Base-by-base conservation (phyloP, 2,888 invertebrate genomes). In the Mimas tiliae region DNA sequence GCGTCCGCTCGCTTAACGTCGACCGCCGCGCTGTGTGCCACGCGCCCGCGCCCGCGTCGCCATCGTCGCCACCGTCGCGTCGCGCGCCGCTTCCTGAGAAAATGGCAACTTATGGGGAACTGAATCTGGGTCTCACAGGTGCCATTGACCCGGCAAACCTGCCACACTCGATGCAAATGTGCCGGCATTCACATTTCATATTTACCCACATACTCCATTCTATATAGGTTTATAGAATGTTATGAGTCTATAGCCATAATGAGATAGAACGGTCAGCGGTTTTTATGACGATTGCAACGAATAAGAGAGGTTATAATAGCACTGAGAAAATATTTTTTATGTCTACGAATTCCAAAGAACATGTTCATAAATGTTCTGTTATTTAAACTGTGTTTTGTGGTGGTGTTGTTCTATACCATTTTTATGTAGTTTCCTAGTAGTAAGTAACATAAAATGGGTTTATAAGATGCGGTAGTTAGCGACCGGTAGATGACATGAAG, bases 31-130 rank as follows among this genome's bases (percentile, higher is more conserved):
- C 73, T 75, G 75, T 79, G 72, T 75, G 78, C 79, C 79, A 77
- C 83, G 84, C 80, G 78, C 75, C n/a, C 76, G 75, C 73, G 69
- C 69, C 66, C 74, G 67, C 68, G 70, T 69, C 74, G 72, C 71
- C 69, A 70, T 75, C 58, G 42, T 16, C 16, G 55, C 73, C 75
- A 73, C 77, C 74, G 74, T 75, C 75, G 27, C 74, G 74, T 75
- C 75, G 27, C 27, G 75, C 77, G 71, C 76, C 84, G 87, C 86
- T 92, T 93, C 93, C 90, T 89, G 87, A 90, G 92, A 93, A 92
- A 92, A 92, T 91, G 85, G 90, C 91, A 90, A 91, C 87, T 92
- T 91, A 91, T 88, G 87, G 89, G 90, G 89, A 90, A 90, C 86
- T 89, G 87, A 91, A 91, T 90, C 91, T 90, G 90, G 88, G 87